Evolutionary conservation across 2,888 invertebrate species (phyloP), one percentile per base, ranked within the genome.

Genomic region (Eupithecia pulchellata): DNA sequence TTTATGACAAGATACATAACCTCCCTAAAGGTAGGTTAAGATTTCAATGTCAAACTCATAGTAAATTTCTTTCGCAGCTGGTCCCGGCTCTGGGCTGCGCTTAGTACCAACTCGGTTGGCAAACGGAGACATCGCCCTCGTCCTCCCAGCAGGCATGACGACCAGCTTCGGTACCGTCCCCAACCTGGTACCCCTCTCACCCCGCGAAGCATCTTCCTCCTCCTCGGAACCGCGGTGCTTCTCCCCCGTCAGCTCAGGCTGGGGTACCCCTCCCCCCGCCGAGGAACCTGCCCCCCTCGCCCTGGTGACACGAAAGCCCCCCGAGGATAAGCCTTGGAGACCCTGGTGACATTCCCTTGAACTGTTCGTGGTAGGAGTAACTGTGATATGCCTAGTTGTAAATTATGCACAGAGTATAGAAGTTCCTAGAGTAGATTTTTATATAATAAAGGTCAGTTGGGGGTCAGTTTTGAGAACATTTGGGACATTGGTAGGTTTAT

Each of bases 41-140:
- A 29, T 29, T 17, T 2, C 17, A 3, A 17, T 17, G 20, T 25
- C 20, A 20, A 61, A 20, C 60, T 61, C 39, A 74, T 13, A 9
- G n/a, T 20, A n/a, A 5, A 13, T 69, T 55, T 32, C 47, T 29
- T 95, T 81, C 78, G 8, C 87, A 93, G 97, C 97, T 79, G 96
- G 97, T 30, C 95, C 95, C 25, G 96, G 96, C 1, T 95, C 95
- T 8, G 96, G 96, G 0, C 95, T 97, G 3, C 97, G 97, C 75
- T 91, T 98, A 66, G 97, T 98, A 17, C 97, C 97, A 29, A 98
- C 97, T 14, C 95, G 97, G 77, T 86, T 98, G 25, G 96, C 97
- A 30, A 98, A 97, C 83, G 98, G 98, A 0, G 97, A 97, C 87
- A 96, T 98, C 76, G 97, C 98, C 0, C 91, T 98, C 25, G 96